phyloP scores from a whole-genome alignment of 2,888 invertebrate genomes.

The Rhagonycha lutea region DNA sequence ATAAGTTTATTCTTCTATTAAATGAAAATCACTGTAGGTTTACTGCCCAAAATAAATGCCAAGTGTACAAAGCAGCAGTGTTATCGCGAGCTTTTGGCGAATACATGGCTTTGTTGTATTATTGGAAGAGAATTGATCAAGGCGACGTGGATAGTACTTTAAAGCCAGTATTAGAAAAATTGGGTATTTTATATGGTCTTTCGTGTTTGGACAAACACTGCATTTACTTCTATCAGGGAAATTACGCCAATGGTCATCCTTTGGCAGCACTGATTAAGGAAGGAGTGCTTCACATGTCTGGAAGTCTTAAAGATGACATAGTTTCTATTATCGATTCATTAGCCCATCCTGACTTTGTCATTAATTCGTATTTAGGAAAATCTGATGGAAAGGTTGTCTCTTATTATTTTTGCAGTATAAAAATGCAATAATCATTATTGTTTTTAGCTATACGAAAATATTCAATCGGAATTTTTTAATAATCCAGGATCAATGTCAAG shows the following conservation, averaged over 20 bases:
- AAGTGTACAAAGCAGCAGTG: slow-evolving; percentile 78
- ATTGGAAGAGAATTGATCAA: slow-evolving; percentile 55
- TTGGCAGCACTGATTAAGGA: slow-evolving; percentile 68
- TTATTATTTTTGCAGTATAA: slow-evolving; percentile 61
- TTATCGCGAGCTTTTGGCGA: slow-evolving; percentile 81
- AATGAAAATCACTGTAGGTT: slow-evolving; percentile 67
- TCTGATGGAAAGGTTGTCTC: slow-evolving; percentile 76
- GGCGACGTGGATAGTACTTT: slow-evolving; percentile 49
- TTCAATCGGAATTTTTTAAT: slow-evolving; percentile 72
- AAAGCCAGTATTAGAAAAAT: slow-evolving; percentile 55
- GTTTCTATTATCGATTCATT: slow-evolving; percentile 82
- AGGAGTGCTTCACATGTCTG: slow-evolving; percentile 71
- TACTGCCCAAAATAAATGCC: slow-evolving; percentile 77
- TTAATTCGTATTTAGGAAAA: slow-evolving; percentile 83
- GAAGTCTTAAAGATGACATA: slow-evolving; percentile 72
- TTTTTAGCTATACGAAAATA: slow-evolving; percentile 71
- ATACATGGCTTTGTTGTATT: slow-evolving; percentile 62
- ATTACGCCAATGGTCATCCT: slow-evolving; percentile 41
- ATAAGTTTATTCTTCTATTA: slow-evolving; percentile 62
- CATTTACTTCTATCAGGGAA: slow-evolving; percentile 65
- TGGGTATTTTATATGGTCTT: slow-evolving; percentile 63
- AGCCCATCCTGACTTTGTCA: slow-evolving; percentile 86
- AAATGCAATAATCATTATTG: slow-evolving; percentile 59
- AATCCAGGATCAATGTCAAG: slow-evolving; percentile 71
- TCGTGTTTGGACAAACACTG: slow-evolving; percentile 65